phyloP scores from a whole-genome alignment of 2,113 vertebrate species.

The Seriola quinqueradiata region DNA sequence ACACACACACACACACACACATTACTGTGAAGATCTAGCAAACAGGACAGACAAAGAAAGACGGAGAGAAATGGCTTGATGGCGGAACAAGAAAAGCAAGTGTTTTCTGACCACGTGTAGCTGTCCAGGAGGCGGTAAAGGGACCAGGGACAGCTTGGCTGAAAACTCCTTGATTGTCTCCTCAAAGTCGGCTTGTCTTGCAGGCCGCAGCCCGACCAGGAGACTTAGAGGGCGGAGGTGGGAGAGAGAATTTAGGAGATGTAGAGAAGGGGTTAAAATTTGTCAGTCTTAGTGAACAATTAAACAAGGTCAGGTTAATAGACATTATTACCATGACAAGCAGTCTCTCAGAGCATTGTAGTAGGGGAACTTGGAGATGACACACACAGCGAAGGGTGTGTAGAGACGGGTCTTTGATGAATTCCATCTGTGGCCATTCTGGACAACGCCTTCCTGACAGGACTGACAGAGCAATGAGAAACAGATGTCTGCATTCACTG shows the following conservation, averaged over 20 bases:
- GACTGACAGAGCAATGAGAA: conserved; percentile 51
- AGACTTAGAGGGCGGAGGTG: conserved; percentile 79
- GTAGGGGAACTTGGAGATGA: conserved; percentile 95
- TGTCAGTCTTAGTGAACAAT: neutral
- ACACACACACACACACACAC: neutral
- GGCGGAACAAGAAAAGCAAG: neutral
- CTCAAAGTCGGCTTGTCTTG: conserved; percentile 87
- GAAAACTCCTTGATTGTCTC: conserved; percentile 93
- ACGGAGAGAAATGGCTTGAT: neutral
- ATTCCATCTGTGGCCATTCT: conserved; percentile 84
- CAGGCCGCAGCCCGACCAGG: conserved; percentile 87
- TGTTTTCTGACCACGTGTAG: conserved; percentile 91
- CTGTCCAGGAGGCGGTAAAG: conserved; percentile 92
- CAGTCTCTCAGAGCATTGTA: conserved; percentile 94
- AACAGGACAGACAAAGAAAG: neutral
- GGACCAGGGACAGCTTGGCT: conserved; percentile 92
- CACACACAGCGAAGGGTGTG: conserved; percentile 88
- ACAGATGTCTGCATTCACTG: neutral
- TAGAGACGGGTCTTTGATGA: conserved; percentile 80
- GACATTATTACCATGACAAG: conserved; percentile 90
- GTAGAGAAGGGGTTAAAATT: neutral
- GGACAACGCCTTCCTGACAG: conserved; percentile 82
- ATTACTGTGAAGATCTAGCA: neutral
- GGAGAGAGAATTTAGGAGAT: neutral
- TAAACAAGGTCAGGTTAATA: neutral